Evolutionary conservation across 1,140 invertebrate species (phyloP), one percentile per base, ranked within the genome.

Genomic region (Eueides isabella): DNA sequence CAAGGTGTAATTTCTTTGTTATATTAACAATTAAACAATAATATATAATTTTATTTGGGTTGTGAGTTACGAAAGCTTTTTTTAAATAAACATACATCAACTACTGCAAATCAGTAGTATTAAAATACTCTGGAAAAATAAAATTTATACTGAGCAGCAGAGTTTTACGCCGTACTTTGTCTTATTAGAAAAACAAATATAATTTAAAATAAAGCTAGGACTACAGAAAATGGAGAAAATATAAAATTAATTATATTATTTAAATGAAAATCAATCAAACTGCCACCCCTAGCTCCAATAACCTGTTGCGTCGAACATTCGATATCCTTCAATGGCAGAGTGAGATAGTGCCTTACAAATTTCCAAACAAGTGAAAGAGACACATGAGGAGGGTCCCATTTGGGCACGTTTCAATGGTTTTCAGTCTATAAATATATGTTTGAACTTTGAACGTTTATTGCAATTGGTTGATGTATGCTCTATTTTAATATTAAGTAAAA

Each of bases 281-380:
- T 76, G 75, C 0, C 87, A 91, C 72, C 89, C 90, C 90, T 92
- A 83, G 75, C 80, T 64, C 78, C 90, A 85, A 92, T 92, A 74
- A 90, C 90, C 84, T 92, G 90, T 92, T 92, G 90, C 87, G 79
- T 82, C 83, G 83, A 92, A 89, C 88, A 86, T 92, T 92, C 90
- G 89, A 92, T 92, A 90, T 87, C 87, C 85, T 90, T 90, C 90
- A 90, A 90, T 91, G 88, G 85, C 79, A 68, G 80, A 92, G 44
- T 62, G 79, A 71, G 88, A 90, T 6, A 62, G 67, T 16, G 35
- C 38, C 74, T 87, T 83, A 26, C 30, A 19, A 26, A 44, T 64
- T 19, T n/a, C 11, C 11, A 41, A 5, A 19, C 23, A 74, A 73
- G 28, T 11, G 80, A 90, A 69, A 61, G 77, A 44, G 86, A 87